Percentiles rank a stretch among this genome's conserved stretches.
These are phyloP conservation scores for Lophotriccus pileatus DNA, from an alignment of 2,797 vertebrate genomes.

Conservation along the genomic window DNA sequence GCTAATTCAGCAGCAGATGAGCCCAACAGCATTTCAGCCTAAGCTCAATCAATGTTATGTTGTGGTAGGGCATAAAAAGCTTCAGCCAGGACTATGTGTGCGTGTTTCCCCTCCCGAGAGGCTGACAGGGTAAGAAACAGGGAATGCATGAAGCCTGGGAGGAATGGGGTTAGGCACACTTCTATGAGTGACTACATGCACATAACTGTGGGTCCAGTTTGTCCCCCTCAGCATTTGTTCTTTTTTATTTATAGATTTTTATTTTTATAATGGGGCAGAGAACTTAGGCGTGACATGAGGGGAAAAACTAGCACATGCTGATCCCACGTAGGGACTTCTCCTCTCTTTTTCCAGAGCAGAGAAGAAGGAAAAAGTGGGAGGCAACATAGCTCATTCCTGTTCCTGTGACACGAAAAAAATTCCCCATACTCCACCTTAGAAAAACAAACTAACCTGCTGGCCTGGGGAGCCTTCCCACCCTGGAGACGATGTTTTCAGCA, in stretches of 20 bases:
- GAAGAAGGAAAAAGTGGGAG: conserved; percentile 13
- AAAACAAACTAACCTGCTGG: conserved; percentile 52
- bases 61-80: background rate
- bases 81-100: background rate
- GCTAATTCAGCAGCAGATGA: background rate
- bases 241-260: conserved; percentile 67
- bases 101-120: background rate
- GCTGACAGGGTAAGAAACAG: background rate
- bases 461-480: conserved; percentile 24
- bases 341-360: background rate
- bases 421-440: conserved; percentile 8
- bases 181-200: conserved; percentile 33
- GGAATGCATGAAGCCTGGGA: conserved; percentile 34
- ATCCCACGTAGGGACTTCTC: background rate
- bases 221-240: conserved; percentile 61
- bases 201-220: conserved; percentile 50
- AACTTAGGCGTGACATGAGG: background rate
- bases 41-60: background rate
- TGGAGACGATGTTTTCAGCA: conserved; percentile 41
- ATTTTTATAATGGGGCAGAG: conserved; percentile 60
- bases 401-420: background rate
- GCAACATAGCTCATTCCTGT: background rate
- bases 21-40: background rate
- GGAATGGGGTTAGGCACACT: conserved; percentile 64
- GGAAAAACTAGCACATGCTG: conserved; percentile 51